Evolutionary conservation across 1,140 invertebrate species (phyloP), one percentile per base, ranked within the genome.

Genomic region (Diachasma alloeum): DNA sequence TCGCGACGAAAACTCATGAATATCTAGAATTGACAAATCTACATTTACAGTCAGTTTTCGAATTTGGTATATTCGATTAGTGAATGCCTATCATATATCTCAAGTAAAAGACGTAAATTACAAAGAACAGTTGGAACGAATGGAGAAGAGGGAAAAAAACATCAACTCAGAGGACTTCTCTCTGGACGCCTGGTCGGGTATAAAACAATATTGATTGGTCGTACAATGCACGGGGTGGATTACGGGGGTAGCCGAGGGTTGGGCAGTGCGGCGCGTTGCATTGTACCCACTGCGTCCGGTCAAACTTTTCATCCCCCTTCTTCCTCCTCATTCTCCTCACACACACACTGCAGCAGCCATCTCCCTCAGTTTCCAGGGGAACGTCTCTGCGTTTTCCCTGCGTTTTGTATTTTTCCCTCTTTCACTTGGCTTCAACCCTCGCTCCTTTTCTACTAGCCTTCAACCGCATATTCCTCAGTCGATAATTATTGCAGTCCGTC

Each of bases 201-300:
- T 81, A 87, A 86, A 86, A 84, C 83, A 86, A 86, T 87, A 87
- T 87, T 87, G 86, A 87, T 87, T 86, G 83, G 82, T 82, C 78
- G 80, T 83, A 83, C 81, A 83, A 85, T 84, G 82, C 76, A 79
- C 79, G 81, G 84, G 80, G 81, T 73, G 79, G 83, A 87, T 86
- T 81, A 84, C 81, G 82, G 82, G 81, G 83, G 80, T 82, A 75
- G 83, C 80, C 36, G 56, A 76, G 76, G 74, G 78, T 74, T 80
- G 76, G 56, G 74, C 79, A 82, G 85, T 81, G 79, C 80, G 82
- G 82, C 83, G 83, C 80, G 80, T 81, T 86, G 86, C 83, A 86
- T 86, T 86, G 85, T 87, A 80, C 80, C 76, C 74, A 39, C 71
- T 81, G 81, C 85, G 84, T 86, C 85, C 83, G 85, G 87, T 88